Base-by-base conservation (phyloP, 2,113 vertebrate species). In the Stegastes partitus region DNA sequence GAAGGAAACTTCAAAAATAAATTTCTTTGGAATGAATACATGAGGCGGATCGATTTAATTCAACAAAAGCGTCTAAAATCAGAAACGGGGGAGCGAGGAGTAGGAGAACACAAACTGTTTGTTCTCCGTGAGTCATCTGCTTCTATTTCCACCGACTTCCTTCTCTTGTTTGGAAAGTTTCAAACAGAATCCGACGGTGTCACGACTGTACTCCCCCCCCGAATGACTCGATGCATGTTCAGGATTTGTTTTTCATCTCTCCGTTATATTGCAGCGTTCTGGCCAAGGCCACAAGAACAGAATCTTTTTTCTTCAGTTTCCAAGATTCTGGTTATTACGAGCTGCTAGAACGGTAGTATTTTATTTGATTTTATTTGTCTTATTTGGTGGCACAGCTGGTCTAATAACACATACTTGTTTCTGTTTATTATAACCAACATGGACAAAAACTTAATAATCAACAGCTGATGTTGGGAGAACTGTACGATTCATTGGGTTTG, bases 21-120 rank as follows among this genome's bases (percentile, higher is more conserved):
- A 39, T 61, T 65, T 42, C 68, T 55, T 49, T 49, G 68, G 78
- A 68, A 71, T 78, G 19, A 67, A 69, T 64, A 49, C 68, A 57
- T 63, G 49, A 28, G 70, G 58, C 53, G 66, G 47, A 86, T 86
- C 58, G 54, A 37, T 79, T 64, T 59, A 65, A 79, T 66, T 73
- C 66, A 57, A 78, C 51, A 68, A 77, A 79, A 76, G 73, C 59
- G 67, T 62, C 49, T 47, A 66, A 68, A 85, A 66, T 74, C 61
- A 70, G 42, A 53, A 54, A 25, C 58, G 22, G 39, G 28, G 37
- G 76, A n/a, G n/a, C n/a, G n/a, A 11, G 26, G 50, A 50, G 66
- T 19, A 23, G 49, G 62, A 64, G 25, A 77, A 55, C 19, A 2
- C 31, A 18, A 47, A 26, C 50, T 51, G 59, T 82, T 73, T 82